Percentiles rank a stretch among this genome's conserved stretches.
These are phyloP conservation scores for Bagarius yarrelli DNA, from an alignment of 2,113 vertebrate genomes.

Conservation along the genomic window DNA sequence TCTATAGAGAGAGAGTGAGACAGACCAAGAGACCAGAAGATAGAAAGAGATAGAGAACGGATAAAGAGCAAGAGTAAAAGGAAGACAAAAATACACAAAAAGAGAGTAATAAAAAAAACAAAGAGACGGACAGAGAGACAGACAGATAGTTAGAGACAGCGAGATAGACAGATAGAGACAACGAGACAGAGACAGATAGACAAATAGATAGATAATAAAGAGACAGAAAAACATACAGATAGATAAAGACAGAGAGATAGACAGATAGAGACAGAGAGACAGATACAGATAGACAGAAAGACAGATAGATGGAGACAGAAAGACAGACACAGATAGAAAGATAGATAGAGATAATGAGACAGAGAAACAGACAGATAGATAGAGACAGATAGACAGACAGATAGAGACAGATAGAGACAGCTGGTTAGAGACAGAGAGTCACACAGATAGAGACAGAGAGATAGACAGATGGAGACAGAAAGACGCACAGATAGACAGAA, in stretches of 20 bases:
- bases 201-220: too few relatives aligned
- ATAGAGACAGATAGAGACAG: background rate
- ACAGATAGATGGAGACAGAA: background rate
- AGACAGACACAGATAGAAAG: background rate
- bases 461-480: background rate
- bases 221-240: too few relatives aligned
- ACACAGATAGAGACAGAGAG: background rate
- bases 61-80: background rate
- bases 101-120: background rate
- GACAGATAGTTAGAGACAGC: background rate
- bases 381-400: background rate
- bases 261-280: too few relatives aligned
- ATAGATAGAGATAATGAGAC: too few relatives aligned
- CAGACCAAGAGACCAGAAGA: background rate
- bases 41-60: too few relatives aligned
- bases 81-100: background rate
- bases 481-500: background rate
- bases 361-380: too few relatives aligned
- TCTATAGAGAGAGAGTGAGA: constrained; percentile 46
- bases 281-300: background rate
- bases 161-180: too few relatives aligned
- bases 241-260: too few relatives aligned
- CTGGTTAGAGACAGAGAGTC: accelerated
- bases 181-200: too few relatives aligned
- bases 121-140: background rate